Base-by-base conservation (phyloP, 2,888 invertebrate genomes). In the Cephus pygmeus region DNA sequence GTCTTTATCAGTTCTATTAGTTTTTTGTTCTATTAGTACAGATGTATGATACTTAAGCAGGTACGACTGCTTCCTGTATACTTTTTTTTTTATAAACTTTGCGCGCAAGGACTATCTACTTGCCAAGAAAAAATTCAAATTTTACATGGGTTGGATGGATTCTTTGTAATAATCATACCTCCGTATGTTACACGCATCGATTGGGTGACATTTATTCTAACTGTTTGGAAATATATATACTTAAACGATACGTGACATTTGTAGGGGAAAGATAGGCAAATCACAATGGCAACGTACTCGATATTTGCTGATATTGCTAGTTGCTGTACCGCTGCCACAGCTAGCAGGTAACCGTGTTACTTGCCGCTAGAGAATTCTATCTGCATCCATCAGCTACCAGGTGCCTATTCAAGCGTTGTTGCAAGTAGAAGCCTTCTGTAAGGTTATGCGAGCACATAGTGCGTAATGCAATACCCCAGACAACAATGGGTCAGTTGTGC, bases 401-500 rank as follows among this genome's bases (percentile, higher is more conserved):
- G 71, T 15, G 12, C 71, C 71, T 71, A 71, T 71, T 71, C 71
- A 71, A 31, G 33, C 12, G 12, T 9, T 33, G 31, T 31, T 34
- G 4, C 33, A 31, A 71, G 33, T n/a, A 34, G 33, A 34, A 71
- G 71, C 31, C 71, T 33, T 71, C 33, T 4, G 15, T 15, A 31
- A 71, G 33, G 31, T 34, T 12, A 31, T 12, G 71, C 11, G 71
- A 56, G 6, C 56, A 56, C 31, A 71, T 12, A 34, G 71, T 71
- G 71, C 71, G 71, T 71, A 71, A 71, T 71, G 71, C 33, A 71
- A 71, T 71, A 12, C 71, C 33, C 4, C 3, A 12, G 12, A 34
- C 33, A 71, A 71, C 71, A 71, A 71, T 33, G 34, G 71, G 71
- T 31, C 71, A 71, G 71, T 34, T 71, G 33, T 71, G 34, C 71